Base-by-base conservation (phyloP, 2,797 vertebrate genomes). In the Notoglanidium macrostoma region DNA sequence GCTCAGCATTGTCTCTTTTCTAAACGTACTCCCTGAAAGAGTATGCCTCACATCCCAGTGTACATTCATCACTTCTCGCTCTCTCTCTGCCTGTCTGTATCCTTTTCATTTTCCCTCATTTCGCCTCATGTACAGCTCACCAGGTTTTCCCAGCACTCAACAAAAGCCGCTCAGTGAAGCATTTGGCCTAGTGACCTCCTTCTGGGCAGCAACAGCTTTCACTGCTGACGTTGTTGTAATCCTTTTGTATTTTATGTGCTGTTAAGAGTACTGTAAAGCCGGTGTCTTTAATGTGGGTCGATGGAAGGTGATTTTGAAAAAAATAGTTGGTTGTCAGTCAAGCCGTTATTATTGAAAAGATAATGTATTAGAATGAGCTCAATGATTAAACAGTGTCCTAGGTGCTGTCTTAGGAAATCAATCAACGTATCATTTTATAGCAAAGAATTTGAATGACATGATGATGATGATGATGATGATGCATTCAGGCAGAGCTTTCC, bases 121-220 rank as follows among this genome's bases (percentile, higher is more conserved):
- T n/a, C 57, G 77, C 19, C 35, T 80, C 65, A 21, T 59, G 15
- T 12, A 29, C 55, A 59, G 32, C 32, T 35, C 54, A 40, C 15
- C 44, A 61, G 55, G 40, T 86, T 67, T 79, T 68, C 32, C 51
- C 76, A 73, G 77, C 51, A 51, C 67, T 81, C 6, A 21, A 72
- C 85, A 86, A 81, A 81, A 81, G 54, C 21, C 17, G 35, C 65
- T 81, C 29, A 79, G 7, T 55, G 8, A 80, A 57, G 63, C 49
- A 55, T 55, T 68, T 35, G 46, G 57, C 40, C 35, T 7, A 63
- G 0, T n/a, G 59, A 81, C 79, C 79, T 65, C 1, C 1, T 17
- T 82, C 40, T 65, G 26, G 78, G 19, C 23, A 8, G 32, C 21
- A 15, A 5, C 5, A 17, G 17, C 46, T 51, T 55, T 55, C 17